A percentile compares a stretch with the other conserved stretches of the same genome.
phyloP scores from a whole-genome alignment of 2,113 vertebrate genomes.

The Shinisaurus crocodilurus region DNA sequence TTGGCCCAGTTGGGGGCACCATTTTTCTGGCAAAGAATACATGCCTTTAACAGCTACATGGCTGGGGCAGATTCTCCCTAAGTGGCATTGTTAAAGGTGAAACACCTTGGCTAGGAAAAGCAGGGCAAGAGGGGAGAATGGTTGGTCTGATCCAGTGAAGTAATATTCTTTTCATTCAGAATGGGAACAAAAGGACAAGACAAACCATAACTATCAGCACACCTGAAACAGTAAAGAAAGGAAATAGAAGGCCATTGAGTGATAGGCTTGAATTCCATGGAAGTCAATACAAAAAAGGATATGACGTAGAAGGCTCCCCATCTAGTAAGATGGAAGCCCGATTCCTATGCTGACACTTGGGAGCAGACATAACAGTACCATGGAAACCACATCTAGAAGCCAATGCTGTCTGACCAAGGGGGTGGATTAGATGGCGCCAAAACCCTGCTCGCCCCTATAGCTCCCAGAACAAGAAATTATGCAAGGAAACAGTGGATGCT shows the following conservation, averaged over 20 bases:
- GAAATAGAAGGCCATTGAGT: background rate
- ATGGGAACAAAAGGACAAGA: background rate
- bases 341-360: background rate
- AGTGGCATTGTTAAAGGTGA: background rate
- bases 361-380: background rate
- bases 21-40: background rate
- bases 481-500: background rate
- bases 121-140: background rate
- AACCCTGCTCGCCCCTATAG: fast-evolving
- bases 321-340: background rate
- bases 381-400: background rate
- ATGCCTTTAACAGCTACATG: background rate
- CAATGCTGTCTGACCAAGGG: background rate
- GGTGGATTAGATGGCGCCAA: background rate
- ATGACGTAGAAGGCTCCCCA: background rate
- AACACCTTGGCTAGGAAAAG: background rate
- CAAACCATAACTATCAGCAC: background rate
- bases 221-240: background rate
- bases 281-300: background rate
- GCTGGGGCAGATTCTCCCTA: background rate
- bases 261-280: background rate
- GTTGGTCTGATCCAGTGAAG: background rate
- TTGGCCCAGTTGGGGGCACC: background rate
- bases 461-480: background rate
- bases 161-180: background rate